Evolutionary conservation across 2,797 vertebrate genomes (phyloP).

Genomic region (Halcyon chelicuti): DNA sequence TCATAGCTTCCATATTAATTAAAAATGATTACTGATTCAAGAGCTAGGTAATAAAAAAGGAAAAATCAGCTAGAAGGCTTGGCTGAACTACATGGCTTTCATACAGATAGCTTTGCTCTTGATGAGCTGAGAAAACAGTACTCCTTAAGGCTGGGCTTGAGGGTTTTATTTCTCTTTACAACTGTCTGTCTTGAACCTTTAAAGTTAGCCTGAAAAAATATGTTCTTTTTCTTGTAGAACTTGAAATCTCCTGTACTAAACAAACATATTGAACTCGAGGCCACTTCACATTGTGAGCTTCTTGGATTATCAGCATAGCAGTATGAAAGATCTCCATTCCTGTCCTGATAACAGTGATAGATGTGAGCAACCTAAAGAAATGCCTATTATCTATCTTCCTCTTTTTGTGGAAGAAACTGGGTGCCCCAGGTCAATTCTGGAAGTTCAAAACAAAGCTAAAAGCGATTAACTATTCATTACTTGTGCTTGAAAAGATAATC

Average conservation of each 20-base stretch:
- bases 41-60: neutral
- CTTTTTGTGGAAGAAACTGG: neutral
- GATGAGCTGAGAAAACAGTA: neutral
- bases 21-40: neutral
- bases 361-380: slow-evolving; percentile 31
- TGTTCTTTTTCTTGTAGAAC: slow-evolving; percentile 44
- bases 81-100: neutral
- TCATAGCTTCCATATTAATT: neutral
- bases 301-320: slow-evolving; percentile 3
- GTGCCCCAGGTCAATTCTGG: slow-evolving; percentile 1
- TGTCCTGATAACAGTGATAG: slow-evolving; percentile 45
- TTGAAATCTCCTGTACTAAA: slow-evolving; percentile 10
- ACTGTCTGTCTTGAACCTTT: neutral
- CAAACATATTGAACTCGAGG: neutral
- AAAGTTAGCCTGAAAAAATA: slow-evolving; percentile 23
- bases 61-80: neutral
- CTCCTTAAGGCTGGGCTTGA: neutral
- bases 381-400: slow-evolving; percentile 1
- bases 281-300: neutral
- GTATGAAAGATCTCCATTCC: neutral
- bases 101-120: neutral
- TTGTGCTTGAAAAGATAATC: neutral
- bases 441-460: neutral
- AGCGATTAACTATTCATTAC: slow-evolving; percentile 6
- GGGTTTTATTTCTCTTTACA: slow-evolving; percentile 7